Conservation (phyloP, 2,888 invertebrate genomes). For the Drosophila melanocephala region DNA sequence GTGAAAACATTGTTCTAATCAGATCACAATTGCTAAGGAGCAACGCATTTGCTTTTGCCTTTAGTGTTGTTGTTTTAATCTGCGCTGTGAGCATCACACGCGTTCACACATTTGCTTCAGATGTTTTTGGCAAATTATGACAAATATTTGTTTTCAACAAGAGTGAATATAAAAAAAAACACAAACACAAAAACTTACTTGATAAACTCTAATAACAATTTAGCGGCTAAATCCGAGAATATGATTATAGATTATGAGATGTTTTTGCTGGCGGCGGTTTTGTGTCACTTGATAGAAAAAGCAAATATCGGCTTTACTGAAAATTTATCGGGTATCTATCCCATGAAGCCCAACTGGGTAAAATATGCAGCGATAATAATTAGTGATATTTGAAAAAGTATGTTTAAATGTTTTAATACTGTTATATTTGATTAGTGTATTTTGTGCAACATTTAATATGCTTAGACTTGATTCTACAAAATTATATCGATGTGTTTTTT, state of each 20-base stretch:
- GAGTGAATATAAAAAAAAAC: not conserved
- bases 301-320: not conserved
- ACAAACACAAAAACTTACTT: conserved; percentile 37
- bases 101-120: conserved; percentile 3
- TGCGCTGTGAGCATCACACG: conserved; percentile 6
- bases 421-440: not conserved
- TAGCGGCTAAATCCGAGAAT: conserved; percentile 16
- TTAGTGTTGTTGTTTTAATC: conserved; percentile 38
- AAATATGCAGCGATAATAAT: conserved; percentile 28
- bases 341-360: conserved; percentile 13
- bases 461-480: not conserved
- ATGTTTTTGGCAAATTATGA: conserved; percentile 12
- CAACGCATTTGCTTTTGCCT: conserved; percentile 8
- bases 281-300: conserved; percentile 23
- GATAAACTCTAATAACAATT: conserved; percentile 24
- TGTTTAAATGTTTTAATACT: not conserved
- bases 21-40: conserved; percentile 3
- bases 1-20: conserved; percentile 31
- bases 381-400: not conserved
- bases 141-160: conserved; percentile 22
- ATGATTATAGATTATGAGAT: conserved; percentile 9
- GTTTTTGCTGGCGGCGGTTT: conserved; percentile 18
- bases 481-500: not conserved
- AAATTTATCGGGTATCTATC: conserved; percentile 13
- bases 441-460: not conserved